Conservation (phyloP, 2,113 vertebrate genomes). For the Oenanthe melanoleuca region DNA sequence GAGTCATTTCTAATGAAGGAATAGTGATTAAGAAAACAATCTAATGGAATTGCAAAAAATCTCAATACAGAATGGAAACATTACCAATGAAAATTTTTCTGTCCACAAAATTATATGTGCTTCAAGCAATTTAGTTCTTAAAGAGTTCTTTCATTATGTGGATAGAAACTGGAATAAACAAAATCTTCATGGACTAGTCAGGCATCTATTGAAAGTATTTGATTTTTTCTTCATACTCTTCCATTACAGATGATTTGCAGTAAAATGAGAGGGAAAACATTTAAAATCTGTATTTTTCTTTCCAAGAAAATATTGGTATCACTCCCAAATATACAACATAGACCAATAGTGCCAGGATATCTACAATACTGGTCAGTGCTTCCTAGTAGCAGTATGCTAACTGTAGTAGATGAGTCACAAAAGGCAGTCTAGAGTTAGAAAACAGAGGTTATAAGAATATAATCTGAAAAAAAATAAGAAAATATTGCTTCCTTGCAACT, state of each 20-base stretch:
- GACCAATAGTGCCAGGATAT: neutral
- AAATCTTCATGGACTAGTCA: neutral
- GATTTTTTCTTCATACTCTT: neutral
- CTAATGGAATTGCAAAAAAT: neutral
- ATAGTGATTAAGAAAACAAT: neutral
- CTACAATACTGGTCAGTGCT: neutral
- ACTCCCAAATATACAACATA: neutral
- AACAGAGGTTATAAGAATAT: neutral
- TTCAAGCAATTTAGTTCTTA: neutral
- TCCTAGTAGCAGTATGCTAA: neutral
- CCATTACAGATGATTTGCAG: neutral
- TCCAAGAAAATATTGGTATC: neutral
- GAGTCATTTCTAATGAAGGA: neutral
- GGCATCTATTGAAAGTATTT: fast-evolving
- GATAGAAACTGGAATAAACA: neutral
- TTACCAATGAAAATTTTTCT: neutral
- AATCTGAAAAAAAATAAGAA: neutral
- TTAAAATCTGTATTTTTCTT: neutral
- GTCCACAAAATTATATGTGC: neutral
- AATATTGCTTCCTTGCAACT: neutral
- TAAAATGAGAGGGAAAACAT: neutral
- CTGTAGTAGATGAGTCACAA: neutral
- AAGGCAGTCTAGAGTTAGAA: neutral
- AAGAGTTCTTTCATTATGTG: neutral
- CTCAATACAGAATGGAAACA: neutral